These are phyloP conservation scores for Galagoides demidoff DNA, from an alignment of 2,797 vertebrate species.

Conservation along the genomic window DNA sequence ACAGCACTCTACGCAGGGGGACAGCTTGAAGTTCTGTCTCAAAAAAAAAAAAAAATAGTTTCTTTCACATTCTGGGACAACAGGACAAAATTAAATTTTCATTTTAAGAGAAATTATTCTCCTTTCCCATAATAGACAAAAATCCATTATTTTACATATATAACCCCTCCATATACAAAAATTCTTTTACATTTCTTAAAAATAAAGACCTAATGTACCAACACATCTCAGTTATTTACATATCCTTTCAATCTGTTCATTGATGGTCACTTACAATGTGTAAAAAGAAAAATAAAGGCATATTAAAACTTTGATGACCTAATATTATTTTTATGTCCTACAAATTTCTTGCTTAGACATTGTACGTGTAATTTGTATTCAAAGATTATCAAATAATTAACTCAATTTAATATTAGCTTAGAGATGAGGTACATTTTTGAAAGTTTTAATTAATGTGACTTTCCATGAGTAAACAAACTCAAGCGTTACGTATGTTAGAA, in stretches of 20 bases:
- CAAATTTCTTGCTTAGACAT: not conserved
- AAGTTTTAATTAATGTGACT: not conserved
- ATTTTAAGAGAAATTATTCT: not conserved
- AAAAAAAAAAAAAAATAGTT: too few relatives aligned
- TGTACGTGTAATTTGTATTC: not conserved
- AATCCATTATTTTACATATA: not conserved
- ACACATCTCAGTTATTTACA: not conserved
- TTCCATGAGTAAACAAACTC: not conserved
- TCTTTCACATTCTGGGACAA: not conserved
- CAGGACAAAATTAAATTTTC: not conserved
- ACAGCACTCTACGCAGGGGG: too few relatives aligned
- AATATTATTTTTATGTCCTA: not conserved
- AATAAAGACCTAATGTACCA: not conserved
- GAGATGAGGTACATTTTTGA: not conserved
- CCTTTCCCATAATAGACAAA: not conserved
- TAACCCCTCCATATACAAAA: not conserved
- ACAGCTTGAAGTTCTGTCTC: too few relatives aligned
- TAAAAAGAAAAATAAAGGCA: not conserved
- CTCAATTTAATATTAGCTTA: not conserved
- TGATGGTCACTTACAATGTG: not conserved
- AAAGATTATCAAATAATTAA: not conserved
- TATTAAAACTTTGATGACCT: not conserved
- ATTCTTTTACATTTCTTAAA: not conserved
- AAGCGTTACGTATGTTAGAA: not conserved
- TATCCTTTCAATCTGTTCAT: not conserved